Evolutionary conservation across 2,888 invertebrate species (phyloP).

Genomic region (Microchrysa polita): DNA sequence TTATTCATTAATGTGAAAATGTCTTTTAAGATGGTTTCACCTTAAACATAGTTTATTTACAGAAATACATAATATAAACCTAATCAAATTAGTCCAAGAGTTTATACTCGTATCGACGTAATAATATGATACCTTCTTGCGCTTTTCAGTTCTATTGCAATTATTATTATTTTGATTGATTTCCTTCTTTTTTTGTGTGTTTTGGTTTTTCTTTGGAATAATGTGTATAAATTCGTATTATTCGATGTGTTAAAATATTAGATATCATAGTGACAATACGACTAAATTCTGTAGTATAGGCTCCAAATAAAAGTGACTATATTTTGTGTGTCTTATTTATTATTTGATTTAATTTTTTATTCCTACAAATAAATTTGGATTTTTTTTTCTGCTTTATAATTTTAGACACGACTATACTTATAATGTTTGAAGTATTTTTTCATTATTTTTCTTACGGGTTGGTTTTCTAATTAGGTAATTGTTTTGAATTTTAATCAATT

Average conservation of each 20-base stretch:
- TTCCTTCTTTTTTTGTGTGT: conserved; percentile 8
- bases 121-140: background rate
- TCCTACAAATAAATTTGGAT: conserved; percentile 2
- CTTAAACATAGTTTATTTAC: too few relatives aligned
- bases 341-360: conserved; percentile 16
- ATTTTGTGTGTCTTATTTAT: background rate
- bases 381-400: background rate
- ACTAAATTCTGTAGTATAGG: background rate
- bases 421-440: background rate
- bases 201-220: conserved; percentile 16
- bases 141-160: background rate
- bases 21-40: background rate
- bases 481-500: conserved; percentile 2
- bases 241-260: conserved; percentile 47
- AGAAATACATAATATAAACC: background rate
- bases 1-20: background rate
- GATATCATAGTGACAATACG: background rate
- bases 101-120: background rate
- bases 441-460: background rate
- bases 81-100: background rate
- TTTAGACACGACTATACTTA: conserved; percentile 15
- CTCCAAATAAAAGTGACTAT: background rate
- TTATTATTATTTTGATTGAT: conserved; percentile 4
- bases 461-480: background rate
- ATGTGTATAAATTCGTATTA: conserved; percentile 49